phyloP scores from a whole-genome alignment of 2,113 vertebrate species.

The Planiliza haematocheilus region DNA sequence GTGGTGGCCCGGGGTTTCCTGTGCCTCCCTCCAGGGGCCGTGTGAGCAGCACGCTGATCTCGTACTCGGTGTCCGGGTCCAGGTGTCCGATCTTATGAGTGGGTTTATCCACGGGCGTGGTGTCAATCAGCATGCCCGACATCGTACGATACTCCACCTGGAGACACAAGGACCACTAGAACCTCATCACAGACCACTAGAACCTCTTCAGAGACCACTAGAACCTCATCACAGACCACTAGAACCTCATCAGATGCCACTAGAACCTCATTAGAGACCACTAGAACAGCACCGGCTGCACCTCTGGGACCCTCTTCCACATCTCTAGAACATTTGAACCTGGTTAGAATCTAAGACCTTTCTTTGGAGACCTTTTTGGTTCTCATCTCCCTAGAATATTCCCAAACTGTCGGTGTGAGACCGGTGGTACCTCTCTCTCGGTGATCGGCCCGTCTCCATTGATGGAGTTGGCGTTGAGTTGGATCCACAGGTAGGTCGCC shows the following conservation, averaged over 20 bases:
- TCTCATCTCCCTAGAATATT: too few relatives aligned
- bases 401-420: too few relatives aligned
- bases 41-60: conserved; percentile 95
- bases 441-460: conserved; percentile 96
- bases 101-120: conserved; percentile 92
- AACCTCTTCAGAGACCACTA: background rate
- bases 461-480: conserved; percentile 98
- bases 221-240: background rate
- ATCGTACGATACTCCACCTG: conserved; percentile 91
- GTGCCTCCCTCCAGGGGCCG: conserved; percentile 95
- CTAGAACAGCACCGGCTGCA: too few relatives aligned
- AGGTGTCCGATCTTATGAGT: conserved; percentile 97
- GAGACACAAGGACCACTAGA: background rate
- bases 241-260: background rate
- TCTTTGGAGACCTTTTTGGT: too few relatives aligned
- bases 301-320: too few relatives aligned
- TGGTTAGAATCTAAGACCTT: too few relatives aligned
- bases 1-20: conserved; percentile 92
- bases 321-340: too few relatives aligned
- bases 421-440: conserved; percentile 84
- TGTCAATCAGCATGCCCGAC: conserved; percentile 92
- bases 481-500: conserved; percentile 97
- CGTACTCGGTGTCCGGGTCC: conserved; percentile 96
- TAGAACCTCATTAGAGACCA: background rate
- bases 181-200: background rate